Conservation (phyloP, 2,888 invertebrate species). For the Nysson spinosus region DNA sequence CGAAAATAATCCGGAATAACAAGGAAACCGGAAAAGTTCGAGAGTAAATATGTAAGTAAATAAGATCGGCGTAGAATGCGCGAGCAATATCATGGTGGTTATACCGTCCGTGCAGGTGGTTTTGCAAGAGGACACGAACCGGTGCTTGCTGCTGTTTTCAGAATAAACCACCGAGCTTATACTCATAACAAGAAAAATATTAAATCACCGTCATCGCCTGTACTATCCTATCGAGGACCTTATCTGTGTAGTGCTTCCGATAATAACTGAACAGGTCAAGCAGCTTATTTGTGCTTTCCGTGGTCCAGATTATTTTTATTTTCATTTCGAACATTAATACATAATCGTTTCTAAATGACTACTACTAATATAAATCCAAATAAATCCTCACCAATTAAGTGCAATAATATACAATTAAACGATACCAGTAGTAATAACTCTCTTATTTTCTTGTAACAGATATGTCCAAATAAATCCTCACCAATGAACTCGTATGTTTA, state of each 20-base stretch:
- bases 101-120: constrained; percentile 53
- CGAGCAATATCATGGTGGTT: constrained; percentile 26
- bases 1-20: constrained; percentile 14
- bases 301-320: constrained; percentile 29
- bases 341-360: no score
- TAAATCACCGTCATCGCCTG: constrained; percentile 70
- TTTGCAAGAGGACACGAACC: constrained; percentile 60
- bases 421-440: no score
- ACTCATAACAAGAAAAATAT: constrained; percentile 76
- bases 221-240: constrained; percentile 44
- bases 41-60: constrained; percentile 42
- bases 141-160: constrained; percentile 71
- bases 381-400: no score
- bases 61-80: constrained; percentile 41
- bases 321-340: constrained; percentile 23
- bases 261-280: constrained; percentile 18
- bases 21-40: constrained; percentile 23
- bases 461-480: background rate
- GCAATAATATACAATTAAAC: no score
- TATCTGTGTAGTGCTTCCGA: constrained; percentile 32
- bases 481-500: background rate
- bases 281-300: constrained; percentile 29
- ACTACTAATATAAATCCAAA: no score
- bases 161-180: constrained; percentile 73
- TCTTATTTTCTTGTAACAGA: background rate